phyloP scores from a whole-genome alignment of 2,113 vertebrate genomes.

The Proteles cristata region DNA sequence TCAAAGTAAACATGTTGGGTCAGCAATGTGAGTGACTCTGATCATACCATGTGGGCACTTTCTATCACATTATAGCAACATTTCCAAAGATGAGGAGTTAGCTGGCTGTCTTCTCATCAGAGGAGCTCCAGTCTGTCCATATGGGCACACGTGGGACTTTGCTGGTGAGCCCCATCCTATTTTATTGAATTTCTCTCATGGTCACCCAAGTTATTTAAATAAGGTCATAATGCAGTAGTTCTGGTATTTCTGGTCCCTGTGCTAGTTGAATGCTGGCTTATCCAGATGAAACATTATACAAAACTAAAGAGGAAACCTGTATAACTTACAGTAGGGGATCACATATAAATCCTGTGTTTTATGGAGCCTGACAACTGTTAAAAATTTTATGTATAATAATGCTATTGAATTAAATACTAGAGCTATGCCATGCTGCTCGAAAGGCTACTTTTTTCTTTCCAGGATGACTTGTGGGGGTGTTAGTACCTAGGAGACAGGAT shows the following conservation, averaged over 20 bases:
- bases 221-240: neutral
- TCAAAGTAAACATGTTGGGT: neutral
- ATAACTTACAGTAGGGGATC: neutral
- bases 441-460: neutral
- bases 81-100: neutral
- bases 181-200: neutral
- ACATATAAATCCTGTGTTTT: neutral
- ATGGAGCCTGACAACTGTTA: neutral
- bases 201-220: neutral
- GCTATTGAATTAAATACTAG: conserved; percentile 32
- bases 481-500: neutral
- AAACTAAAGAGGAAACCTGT: neutral
- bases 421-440: neutral
- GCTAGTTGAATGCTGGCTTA: neutral
- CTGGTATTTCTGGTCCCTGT: neutral
- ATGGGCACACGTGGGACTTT: neutral
- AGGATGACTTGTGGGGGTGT: neutral
- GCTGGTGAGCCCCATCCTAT: neutral
- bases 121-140: neutral
- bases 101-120: neutral
- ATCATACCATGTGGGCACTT: neutral
- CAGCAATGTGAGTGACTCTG: neutral
- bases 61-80: neutral
- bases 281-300: neutral
- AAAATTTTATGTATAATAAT: neutral